Percentiles rank a stretch among this genome's conserved stretches.
phyloP scores from a whole-genome alignment of 1,140 invertebrate species.

The Dolichoris vasculosae region DNA sequence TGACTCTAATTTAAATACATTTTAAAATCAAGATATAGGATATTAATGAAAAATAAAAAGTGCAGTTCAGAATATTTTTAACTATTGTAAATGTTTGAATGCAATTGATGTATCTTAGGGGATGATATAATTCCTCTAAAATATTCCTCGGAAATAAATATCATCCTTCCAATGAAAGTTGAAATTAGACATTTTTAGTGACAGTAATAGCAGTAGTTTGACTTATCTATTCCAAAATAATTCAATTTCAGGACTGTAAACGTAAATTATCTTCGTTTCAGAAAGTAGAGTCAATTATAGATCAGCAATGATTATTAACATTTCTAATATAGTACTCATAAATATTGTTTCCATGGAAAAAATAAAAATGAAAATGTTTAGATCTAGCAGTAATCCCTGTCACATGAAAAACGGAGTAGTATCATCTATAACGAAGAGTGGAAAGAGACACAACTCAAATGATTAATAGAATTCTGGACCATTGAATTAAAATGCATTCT shows the following conservation, averaged over 20 bases:
- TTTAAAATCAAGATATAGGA: not conserved
- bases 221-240: not conserved
- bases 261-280: slow-evolving; percentile 2
- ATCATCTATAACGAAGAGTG: not conserved
- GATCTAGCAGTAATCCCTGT: slow-evolving; percentile 8
- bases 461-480: slow-evolving; percentile 14
- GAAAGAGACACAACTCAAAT: not conserved
- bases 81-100: not conserved
- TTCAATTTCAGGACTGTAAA: not conserved
- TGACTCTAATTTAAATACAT: not conserved
- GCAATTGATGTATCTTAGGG: not conserved
- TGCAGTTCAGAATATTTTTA: not conserved
- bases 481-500: slow-evolving; percentile 26
- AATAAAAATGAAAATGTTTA: slow-evolving; percentile 19
- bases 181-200: not conserved
- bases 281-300: not conserved
- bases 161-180: not conserved
- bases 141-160: not conserved
- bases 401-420: slow-evolving; percentile 1
- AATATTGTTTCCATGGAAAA: slow-evolving; percentile 1
- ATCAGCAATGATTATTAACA: slow-evolving; percentile 5
- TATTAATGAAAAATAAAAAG: not conserved
- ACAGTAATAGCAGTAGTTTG: not conserved
- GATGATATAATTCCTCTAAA: not conserved
- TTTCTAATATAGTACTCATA: not conserved